phyloP scores from a whole-genome alignment of 2,113 vertebrate species.

The Telmatochromis sp. region DNA sequence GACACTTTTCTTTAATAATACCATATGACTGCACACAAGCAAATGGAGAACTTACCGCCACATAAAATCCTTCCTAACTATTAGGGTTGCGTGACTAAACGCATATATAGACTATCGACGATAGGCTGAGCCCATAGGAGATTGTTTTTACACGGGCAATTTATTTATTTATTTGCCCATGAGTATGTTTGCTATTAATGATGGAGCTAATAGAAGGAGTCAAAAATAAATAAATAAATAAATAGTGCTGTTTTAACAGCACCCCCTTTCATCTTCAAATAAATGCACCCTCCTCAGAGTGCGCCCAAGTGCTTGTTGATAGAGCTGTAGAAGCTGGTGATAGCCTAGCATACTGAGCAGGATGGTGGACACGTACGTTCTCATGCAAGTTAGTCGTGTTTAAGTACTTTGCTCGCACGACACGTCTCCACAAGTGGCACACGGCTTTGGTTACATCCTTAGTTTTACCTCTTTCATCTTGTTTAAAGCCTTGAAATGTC shows the following conservation, averaged over 20 bases:
- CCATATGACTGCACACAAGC: background rate
- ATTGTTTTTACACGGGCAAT: background rate
- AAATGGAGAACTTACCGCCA: background rate
- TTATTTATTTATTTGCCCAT: background rate
- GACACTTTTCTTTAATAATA: background rate
- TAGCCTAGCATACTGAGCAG: background rate
- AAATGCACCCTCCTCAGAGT: background rate
- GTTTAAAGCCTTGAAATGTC: background rate
- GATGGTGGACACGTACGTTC: accelerated
- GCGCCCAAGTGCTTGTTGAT: background rate
- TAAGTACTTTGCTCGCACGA: background rate
- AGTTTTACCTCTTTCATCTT: background rate
- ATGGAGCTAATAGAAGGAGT: background rate
- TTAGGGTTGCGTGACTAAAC: background rate
- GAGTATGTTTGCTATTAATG: background rate
- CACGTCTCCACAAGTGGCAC: background rate
- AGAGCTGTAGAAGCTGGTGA: background rate
- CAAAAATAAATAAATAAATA: background rate
- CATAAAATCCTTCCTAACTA: background rate
- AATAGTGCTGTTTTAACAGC: accelerated
- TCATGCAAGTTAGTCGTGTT: background rate
- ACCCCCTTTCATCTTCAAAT: background rate
- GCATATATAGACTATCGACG: accelerated
- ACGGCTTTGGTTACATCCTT: background rate
- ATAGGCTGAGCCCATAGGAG: accelerated